Conservation (phyloP, 2,888 invertebrate genomes). For the Hypercompe scribonia region DNA sequence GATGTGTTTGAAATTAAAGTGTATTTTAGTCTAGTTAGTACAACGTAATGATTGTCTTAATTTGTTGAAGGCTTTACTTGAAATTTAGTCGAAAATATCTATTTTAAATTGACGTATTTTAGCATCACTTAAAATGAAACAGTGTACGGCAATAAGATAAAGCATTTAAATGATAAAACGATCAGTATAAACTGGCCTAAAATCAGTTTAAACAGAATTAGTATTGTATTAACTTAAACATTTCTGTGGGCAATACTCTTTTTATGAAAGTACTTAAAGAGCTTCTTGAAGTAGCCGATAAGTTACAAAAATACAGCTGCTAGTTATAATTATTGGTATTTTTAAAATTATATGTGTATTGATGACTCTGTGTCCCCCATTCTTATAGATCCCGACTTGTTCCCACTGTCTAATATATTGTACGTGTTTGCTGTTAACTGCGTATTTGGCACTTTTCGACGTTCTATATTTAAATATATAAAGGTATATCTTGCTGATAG, state of each 20-base stretch:
- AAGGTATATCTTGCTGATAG: conserved; percentile 37
- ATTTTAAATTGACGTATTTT: conserved; percentile 19
- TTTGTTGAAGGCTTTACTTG: conserved; percentile 31
- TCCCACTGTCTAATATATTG: conserved; percentile 18
- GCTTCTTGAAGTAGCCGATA: conserved; percentile 30
- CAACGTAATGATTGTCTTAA: conserved; percentile 32
- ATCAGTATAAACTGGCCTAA: conserved; percentile 44
- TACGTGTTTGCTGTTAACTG: conserved; percentile 41
- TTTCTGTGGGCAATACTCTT: conserved; percentile 15
- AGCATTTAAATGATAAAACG: conserved; percentile 5
- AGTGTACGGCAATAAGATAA: background rate
- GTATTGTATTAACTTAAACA: background rate
- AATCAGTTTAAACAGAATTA: conserved; percentile 22
- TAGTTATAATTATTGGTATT: conserved; percentile 33
- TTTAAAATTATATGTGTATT: conserved; percentile 57
- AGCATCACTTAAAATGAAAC: conserved; percentile 26
- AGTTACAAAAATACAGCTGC: conserved; percentile 11
- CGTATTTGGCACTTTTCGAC: conserved; percentile 49
- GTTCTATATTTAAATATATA: conserved; percentile 38
- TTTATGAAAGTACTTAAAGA: conserved; percentile 32
- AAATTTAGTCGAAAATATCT: conserved; percentile 11
- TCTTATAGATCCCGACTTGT: conserved; percentile 2
- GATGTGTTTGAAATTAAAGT: conserved; percentile 13
- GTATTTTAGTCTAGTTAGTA: conserved; percentile 28
- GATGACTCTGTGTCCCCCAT: conserved; percentile 41